Base-by-base conservation (phyloP, 92 coral and sea anemone genomes). In the Porites rus region DNA sequence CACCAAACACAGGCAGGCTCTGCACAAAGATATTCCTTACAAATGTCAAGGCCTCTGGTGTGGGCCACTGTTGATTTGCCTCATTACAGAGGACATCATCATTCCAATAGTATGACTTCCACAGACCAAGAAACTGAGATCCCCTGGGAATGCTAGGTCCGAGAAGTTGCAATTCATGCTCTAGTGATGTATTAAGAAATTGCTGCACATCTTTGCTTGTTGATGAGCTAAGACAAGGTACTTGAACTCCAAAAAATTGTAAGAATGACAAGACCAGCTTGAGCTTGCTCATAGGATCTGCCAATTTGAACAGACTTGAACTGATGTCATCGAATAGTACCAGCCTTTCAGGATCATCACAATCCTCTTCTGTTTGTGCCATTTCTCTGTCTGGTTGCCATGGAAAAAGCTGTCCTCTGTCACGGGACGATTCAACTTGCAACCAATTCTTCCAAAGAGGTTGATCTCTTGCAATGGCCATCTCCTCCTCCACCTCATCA, bases 311-410 rank as follows among this genome's bases (percentile, higher is more conserved):
- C 83, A 97, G 89, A 64, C 83, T 77, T 51, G 91, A 87, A 28
- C 92, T 95, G 77, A 95, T 69, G 79, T 97, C 99, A 24, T 97
- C 98, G 78, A 97, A 97, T 73, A 97, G 81, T 10, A 97, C 96
- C 73, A 97, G 91, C 81, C 98, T 95, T 69, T 97, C 99, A 20
- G 99, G 98, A 78, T 97, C 99, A 72, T 97, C 98, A 66, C 95
- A 92, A 75, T 96, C 98, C n/a, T 93, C 95, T 60, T 94, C 97
- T 64, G 96, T 90, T 75, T 96, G 95, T 16, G 86, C 95, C 25
- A 79, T 88, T 78, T 79, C 86, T 65, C 68, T 87, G 28, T 90
- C 88, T 83, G 99, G 98, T 92, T 89, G 94, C 98, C 98, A 95
- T 86, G 98, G 96, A 63, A 61, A 88, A 86, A 90, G 72, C 74